Conservation (phyloP, 2,888 invertebrate genomes). For the Sialis fuliginosa region DNA sequence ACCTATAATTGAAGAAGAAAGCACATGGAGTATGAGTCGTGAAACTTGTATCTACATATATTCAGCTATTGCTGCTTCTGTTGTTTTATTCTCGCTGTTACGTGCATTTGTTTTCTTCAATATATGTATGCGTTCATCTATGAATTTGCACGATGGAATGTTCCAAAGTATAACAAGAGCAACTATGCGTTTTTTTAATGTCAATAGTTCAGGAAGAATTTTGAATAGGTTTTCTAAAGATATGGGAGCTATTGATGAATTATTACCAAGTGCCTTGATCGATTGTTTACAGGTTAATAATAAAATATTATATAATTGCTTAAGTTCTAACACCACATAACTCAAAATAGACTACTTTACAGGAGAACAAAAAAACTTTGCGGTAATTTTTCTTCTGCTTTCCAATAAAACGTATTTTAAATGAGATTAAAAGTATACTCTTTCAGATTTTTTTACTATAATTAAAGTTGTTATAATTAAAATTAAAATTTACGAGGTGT, state of each 20-base stretch:
- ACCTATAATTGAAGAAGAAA: neutral
- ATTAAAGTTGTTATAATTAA: no score
- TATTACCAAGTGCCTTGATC: constrained; percentile 29
- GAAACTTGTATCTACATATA: constrained; percentile 27
- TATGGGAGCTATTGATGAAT: constrained; percentile 38
- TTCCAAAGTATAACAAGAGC: constrained; percentile 37
- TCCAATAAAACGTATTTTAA: no score
- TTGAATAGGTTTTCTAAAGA: constrained; percentile 59
- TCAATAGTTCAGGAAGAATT: constrained; percentile 43
- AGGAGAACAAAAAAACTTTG: neutral
- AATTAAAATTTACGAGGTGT: no score
- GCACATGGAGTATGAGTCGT: constrained; percentile 11
- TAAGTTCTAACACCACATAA: neutral
- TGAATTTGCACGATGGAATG: constrained; percentile 34
- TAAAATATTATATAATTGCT: constrained; percentile 12
- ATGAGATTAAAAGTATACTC: no score
- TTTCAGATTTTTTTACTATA: no score
- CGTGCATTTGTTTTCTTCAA: constrained; percentile 34
- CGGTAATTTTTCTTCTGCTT: no score
- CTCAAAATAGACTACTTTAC: no score
- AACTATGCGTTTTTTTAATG: constrained; percentile 51
- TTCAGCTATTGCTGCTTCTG: constrained; percentile 23
- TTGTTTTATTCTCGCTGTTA: constrained; percentile 24
- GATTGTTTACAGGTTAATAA: constrained; percentile 26
- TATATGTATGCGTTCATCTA: constrained; percentile 34